A percentile compares a stretch with the other conserved stretches of the same genome.
Conservation (phyloP, 1,140 invertebrate species). For the Patella vulgata region DNA sequence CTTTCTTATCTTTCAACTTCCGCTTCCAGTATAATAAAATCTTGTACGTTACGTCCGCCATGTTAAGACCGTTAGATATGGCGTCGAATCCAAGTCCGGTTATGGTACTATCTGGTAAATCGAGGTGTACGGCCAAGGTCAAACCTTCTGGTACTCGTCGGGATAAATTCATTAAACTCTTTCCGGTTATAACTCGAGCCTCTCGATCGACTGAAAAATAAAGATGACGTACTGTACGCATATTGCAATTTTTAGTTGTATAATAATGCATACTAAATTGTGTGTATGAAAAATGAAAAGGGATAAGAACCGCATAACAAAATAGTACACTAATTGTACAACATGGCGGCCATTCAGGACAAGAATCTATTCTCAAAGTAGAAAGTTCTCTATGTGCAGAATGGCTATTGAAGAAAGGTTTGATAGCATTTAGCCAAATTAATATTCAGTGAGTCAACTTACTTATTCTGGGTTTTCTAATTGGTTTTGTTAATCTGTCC, state of each 20-base stretch:
- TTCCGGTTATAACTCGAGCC: constrained; percentile 56
- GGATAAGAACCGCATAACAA: too few relatives aligned
- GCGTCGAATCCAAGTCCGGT: constrained; percentile 66
- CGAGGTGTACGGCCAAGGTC: constrained; percentile 62
- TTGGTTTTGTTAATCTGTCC: constrained; percentile 14
- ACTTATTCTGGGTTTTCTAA: constrained; percentile 15
- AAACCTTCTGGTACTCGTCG: constrained; percentile 57
- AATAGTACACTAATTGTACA: too few relatives aligned
- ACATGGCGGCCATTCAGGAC: too few relatives aligned
- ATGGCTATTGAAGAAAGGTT: too few relatives aligned
- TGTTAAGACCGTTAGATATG: constrained; percentile 57
- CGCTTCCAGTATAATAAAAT: constrained; percentile 65
- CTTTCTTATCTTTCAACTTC: constrained; percentile 50
- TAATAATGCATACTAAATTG: neutral
- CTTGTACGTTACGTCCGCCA: constrained; percentile 64
- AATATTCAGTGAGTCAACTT: too few relatives aligned
- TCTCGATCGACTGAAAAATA: constrained; percentile 60
- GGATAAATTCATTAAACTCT: constrained; percentile 58
- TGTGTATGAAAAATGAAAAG: too few relatives aligned
- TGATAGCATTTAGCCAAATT: too few relatives aligned
- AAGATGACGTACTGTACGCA: too few relatives aligned
- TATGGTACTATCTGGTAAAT: constrained; percentile 63
- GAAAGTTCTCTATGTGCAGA: too few relatives aligned
- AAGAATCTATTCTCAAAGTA: too few relatives aligned
- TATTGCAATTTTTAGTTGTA: neutral